Percentiles rank a stretch among this genome's conserved stretches.
Conservation (phyloP, 1,140 invertebrate genomes). For the Chymomyza costata region DNA sequence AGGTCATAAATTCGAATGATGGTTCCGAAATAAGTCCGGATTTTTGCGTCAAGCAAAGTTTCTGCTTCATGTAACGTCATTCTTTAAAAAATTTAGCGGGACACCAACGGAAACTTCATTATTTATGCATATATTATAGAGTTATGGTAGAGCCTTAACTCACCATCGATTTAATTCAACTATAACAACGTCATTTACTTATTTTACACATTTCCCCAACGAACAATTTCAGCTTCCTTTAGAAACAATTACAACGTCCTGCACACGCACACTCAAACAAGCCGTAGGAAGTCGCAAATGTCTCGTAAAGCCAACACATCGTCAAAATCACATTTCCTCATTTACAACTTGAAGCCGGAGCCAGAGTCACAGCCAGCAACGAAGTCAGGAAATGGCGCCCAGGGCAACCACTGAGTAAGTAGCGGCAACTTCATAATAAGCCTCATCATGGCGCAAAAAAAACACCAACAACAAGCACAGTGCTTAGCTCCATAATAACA, state of each 20-base stretch:
- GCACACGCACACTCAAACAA: slow-evolving; percentile 14
- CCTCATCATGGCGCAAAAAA: slow-evolving; percentile 39
- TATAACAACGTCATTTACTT: slow-evolving; percentile 40
- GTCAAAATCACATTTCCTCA: slow-evolving; percentile 71
- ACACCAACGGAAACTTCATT: too few relatives aligned
- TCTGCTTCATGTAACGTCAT: too few relatives aligned
- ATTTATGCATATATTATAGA: too few relatives aligned
- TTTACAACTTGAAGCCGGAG: slow-evolving; percentile 14
- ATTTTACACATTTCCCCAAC: slow-evolving; percentile 65
- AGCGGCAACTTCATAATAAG: slow-evolving; percentile 66
- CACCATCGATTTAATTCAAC: not conserved
- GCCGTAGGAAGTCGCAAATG: slow-evolving; percentile 2
- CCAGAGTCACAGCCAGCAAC: slow-evolving; percentile 27
- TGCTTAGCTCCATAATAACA: slow-evolving; percentile 54
- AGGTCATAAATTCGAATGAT: too few relatives aligned
- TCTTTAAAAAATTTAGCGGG: too few relatives aligned
- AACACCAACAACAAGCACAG: slow-evolving; percentile 2
- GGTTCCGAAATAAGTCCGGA: too few relatives aligned
- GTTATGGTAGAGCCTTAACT: too few relatives aligned
- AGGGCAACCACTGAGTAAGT: slow-evolving; percentile 42
- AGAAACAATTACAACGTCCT: slow-evolving; percentile 71
- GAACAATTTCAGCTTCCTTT: slow-evolving; percentile 64
- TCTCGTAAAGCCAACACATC: slow-evolving; percentile 67
- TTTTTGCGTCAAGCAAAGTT: too few relatives aligned
- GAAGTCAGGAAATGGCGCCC: slow-evolving; percentile 64